Base-by-base conservation (phyloP, 2,113 vertebrate species). In the Condylura cristata region DNA sequence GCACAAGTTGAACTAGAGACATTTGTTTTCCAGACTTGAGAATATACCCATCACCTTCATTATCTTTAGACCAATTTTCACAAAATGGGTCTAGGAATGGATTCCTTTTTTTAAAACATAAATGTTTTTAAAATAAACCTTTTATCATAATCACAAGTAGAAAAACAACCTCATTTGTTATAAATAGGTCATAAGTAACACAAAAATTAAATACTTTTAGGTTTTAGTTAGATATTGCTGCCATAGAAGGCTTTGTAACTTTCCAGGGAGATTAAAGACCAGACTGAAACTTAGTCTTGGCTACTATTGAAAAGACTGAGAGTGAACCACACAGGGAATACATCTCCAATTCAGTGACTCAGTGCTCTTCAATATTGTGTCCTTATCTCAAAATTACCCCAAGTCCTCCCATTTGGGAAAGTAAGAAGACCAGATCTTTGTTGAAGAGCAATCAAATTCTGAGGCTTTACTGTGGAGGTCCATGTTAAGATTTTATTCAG, bases 311-410 rank as follows among this genome's bases (percentile, higher is more conserved):
- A 96, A 79, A 41, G 61, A 66, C 8, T 65, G 51, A 93, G 68
- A 86, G 48, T 81, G 44, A 94, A 71, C 39, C 78, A 65, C 32
- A 72, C 83, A 88, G 58, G 51, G 39, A 91, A 71, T 65, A 56
- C 8, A 58, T 81, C 85, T 93, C 17, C 66, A n/a, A 44, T 65
- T 79, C 28, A 5, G 53, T 86, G 32, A 86, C 48, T 68, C 81
- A 60, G 74, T 86, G 65, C 9, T 82, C 11, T 48, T 94, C 28
- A 58, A 13, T 56, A 18, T 56, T 68, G 34, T 74, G 32, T 72
- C 39, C 85, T 94, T 81, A 88, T 86, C 93, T 90, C 44, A 78
- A 89, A 87, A 88, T 37, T 71, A 65, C 41, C 34, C 74, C 16
- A 81, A 74, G n/a, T 70, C 65, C 92, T 60, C 53, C 53, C 86